These are phyloP conservation scores for Phorcus lineatus DNA, from an alignment of 2,888 invertebrate species.

Conservation along the genomic window DNA sequence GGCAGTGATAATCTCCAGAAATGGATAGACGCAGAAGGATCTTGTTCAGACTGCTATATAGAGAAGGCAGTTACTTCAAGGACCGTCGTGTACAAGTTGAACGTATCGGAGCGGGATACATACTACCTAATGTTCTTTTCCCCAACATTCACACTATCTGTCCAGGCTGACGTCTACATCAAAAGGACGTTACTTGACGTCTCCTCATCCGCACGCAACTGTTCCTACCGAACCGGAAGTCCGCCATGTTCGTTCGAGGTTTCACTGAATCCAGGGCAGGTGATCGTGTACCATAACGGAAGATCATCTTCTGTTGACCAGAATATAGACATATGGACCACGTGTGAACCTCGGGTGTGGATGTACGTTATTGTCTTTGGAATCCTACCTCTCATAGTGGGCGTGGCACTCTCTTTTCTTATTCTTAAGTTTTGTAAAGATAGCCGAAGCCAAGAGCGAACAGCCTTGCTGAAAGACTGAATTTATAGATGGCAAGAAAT, in stretches of 20 bases:
- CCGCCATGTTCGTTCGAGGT: background rate
- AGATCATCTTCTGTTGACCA: background rate
- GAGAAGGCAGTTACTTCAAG: background rate
- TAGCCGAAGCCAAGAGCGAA: too few relatives aligned
- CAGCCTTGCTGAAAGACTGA: background rate
- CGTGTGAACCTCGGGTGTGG: background rate
- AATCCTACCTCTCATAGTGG: background rate
- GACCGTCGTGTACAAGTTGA: background rate
- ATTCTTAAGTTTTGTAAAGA: background rate
- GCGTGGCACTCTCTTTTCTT: background rate
- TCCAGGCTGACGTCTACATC: background rate
- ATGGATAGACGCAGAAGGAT: background rate
- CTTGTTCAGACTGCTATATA: background rate
- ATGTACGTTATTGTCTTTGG: background rate
- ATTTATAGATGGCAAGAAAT: background rate
- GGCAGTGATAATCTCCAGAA: background rate
- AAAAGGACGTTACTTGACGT: background rate
- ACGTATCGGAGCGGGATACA: background rate
- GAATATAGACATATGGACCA: background rate
- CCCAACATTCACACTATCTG: too few relatives aligned
- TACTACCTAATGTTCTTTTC: background rate
- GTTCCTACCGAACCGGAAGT: background rate
- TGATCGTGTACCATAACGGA: background rate
- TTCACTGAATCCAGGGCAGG: background rate
- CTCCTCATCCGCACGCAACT: background rate